Evolutionary conservation across 2,888 invertebrate genomes (phyloP).

Genomic region (Drosophila quasianomalipes): DNA sequence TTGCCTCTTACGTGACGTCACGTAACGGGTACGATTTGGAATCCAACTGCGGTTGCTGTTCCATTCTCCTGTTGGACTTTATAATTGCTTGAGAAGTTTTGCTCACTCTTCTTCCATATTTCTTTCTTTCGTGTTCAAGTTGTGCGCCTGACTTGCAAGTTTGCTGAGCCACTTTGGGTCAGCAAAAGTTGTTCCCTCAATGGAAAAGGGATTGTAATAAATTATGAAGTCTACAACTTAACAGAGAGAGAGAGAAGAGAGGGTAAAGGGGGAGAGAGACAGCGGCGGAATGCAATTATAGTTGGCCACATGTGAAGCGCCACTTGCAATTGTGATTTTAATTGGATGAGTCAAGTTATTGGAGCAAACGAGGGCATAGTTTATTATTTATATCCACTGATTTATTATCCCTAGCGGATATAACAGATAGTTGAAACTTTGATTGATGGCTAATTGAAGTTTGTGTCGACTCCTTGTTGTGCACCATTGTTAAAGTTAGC

Average conservation of each 20-base stretch:
- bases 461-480: background rate
- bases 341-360: constrained; percentile 53
- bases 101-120: constrained; percentile 32
- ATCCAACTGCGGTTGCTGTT: constrained; percentile 24
- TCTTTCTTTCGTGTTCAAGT: background rate
- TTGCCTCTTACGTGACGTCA: constrained; percentile 60
- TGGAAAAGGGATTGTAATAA: constrained; percentile 70
- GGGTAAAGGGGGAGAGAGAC: background rate
- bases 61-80: constrained; percentile 51
- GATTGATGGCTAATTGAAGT: constrained; percentile 20
- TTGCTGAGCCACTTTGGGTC: constrained; percentile 61
- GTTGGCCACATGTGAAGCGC: constrained; percentile 63
- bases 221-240: constrained; percentile 57
- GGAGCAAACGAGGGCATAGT: background rate
- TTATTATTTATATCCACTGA: constrained; percentile 16
- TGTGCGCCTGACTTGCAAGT: constrained; percentile 40
- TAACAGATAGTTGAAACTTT: constrained; percentile 6
- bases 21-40: constrained; percentile 38
- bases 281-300: constrained; percentile 71
- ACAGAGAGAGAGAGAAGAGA: background rate
- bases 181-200: constrained; percentile 51
- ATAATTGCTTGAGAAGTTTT: constrained; percentile 70
- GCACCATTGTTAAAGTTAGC: constrained; percentile 15
- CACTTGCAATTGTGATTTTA: constrained; percentile 48
- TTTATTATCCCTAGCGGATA: constrained; percentile 7